Base-by-base conservation (phyloP, 2,888 invertebrate genomes). In the Calliopum simillimum region DNA sequence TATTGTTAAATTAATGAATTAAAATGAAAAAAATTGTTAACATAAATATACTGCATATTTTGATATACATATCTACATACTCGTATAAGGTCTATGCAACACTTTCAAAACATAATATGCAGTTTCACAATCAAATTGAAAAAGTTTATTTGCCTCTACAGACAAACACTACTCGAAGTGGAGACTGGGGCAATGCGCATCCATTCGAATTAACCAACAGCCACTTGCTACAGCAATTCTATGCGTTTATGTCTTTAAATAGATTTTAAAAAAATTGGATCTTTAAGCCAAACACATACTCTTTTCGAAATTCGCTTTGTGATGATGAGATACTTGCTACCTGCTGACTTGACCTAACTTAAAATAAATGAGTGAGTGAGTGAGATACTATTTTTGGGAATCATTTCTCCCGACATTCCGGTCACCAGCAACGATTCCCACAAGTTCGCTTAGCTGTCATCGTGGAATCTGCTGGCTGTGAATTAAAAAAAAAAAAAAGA, bases 201-300 rank as follows among this genome's bases (percentile, higher is more conserved):
- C n/a, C n/a, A n/a, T n/a, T n/a, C n/a, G 13, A 44, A 55, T 6
- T 5, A 4, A 23, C 19, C 68, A 43, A 44, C 51, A 68, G 68
- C 33, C 68, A 68, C 68, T 68, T 68, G 68, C 59, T 68, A 61
- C 68, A 53, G 43, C 53, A 47, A 44, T 47, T 67, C 58, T 56
- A 33, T 23, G 56, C 63, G 49, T 51, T 4, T 25, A 25, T 33
- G 25, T 13, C 44, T 25, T 21, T 25, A 66, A 56, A 66, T 66
- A 66, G 46, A 66, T 66, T 44, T 46, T 19, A 33, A 51, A 63
- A 33, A 33, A 33, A 8, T 33, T 33, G 8, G 33, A 33, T 8
- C 1, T 8, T 6, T 33, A 8, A 33, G 33, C 33, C 8, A 33
- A 33, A 33, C n/a, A n/a, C n/a, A n/a, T 33, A 3, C 8, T 33